These are phyloP conservation scores for Laterallus jamaicensis DNA, from an alignment of 2,113 vertebrate species.

Conservation along the genomic window DNA sequence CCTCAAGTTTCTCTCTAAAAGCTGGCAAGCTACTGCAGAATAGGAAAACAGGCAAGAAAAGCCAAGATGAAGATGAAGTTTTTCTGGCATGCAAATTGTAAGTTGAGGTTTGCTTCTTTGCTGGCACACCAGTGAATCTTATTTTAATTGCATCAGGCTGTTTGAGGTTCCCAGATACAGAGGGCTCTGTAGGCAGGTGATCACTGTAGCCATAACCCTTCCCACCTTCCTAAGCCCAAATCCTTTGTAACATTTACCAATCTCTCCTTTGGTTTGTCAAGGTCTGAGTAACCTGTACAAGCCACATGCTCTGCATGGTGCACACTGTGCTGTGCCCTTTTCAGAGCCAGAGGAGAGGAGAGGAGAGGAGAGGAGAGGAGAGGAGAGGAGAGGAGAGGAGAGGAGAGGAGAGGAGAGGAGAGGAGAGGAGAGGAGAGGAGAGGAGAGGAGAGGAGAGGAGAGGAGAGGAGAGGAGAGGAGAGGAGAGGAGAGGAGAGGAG, in stretches of 20 bases:
- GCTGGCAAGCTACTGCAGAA: background rate
- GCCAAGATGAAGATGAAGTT: background rate
- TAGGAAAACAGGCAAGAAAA: background rate
- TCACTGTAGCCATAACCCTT: background rate
- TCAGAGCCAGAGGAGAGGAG: background rate
- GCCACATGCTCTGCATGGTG: background rate
- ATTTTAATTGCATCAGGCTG: background rate
- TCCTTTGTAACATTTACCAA: background rate
- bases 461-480: rapidly evolving
- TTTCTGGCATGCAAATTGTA: background rate
- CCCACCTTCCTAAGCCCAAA: background rate
- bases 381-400: rapidly evolving
- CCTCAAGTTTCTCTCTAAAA: background rate
- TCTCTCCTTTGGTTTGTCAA: background rate
- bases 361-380: too few relatives aligned
- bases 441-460: background rate
- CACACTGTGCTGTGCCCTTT: background rate
- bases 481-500: too few relatives aligned
- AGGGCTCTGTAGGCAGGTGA: background rate
- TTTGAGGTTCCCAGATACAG: background rate
- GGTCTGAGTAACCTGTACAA: background rate
- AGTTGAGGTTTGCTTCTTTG: background rate
- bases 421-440: background rate
- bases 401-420: background rate
- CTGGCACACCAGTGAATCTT: background rate